Evolutionary conservation across 2,888 invertebrate genomes (phyloP).

Genomic region (Scrobipalpa costella): DNA sequence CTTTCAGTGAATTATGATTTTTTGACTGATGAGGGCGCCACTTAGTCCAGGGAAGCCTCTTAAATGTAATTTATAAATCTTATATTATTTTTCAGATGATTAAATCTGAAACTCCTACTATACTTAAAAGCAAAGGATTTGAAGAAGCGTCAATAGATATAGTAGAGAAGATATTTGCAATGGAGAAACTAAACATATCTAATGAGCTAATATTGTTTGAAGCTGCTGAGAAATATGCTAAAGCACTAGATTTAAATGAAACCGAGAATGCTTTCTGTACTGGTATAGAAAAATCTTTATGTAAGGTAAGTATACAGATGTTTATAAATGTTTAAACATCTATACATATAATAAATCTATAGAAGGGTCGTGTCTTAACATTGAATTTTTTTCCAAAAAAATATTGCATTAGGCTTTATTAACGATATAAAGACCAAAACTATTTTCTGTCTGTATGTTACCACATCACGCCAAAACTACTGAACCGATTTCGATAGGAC

Average conservation of each 20-base stretch:
- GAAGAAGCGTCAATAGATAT: conserved; percentile 1
- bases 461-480: too few relatives aligned
- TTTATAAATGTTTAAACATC: too few relatives aligned
- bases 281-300: background rate
- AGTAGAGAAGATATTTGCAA: conserved; percentile 16
- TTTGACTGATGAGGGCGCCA: too few relatives aligned
- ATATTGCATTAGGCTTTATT: too few relatives aligned
- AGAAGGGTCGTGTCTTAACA: too few relatives aligned
- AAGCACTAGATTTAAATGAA: background rate
- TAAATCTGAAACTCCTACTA: background rate
- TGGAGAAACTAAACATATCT: conserved; percentile 7
- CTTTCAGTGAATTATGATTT: too few relatives aligned
- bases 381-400: too few relatives aligned
- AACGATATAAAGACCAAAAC: too few relatives aligned
- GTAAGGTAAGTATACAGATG: background rate
- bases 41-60: too few relatives aligned
- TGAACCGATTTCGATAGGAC: too few relatives aligned
- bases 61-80: background rate
- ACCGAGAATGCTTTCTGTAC: background rate
- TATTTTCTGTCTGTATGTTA: too few relatives aligned
- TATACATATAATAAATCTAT: too few relatives aligned
- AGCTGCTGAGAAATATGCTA: conserved; percentile 14
- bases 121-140: background rate
- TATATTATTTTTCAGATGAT: background rate
- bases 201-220: conserved; percentile 10